phyloP scores from a whole-genome alignment of 1,140 invertebrate genomes.

The Samia ricini region DNA sequence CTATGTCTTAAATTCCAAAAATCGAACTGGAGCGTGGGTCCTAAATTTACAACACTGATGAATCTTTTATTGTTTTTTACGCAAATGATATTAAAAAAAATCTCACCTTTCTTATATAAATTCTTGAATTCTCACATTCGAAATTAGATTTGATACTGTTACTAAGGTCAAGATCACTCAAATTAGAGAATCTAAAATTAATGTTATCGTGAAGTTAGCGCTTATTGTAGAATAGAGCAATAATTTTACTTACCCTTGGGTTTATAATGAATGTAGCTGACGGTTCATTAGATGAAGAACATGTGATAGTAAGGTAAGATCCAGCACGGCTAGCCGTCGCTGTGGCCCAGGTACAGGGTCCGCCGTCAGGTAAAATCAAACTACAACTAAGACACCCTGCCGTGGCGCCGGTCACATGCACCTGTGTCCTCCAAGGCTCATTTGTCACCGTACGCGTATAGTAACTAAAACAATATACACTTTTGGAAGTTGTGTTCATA shows the following conservation, averaged over 20 bases:
- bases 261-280: constrained; percentile 68
- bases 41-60: too few species aligned
- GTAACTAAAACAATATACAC: constrained; percentile 46
- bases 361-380: constrained; percentile 58
- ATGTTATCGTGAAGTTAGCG: too few species aligned
- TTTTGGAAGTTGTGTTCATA: not conserved
- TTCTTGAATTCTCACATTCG: too few species aligned
- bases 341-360: constrained; percentile 63
- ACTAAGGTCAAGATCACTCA: too few species aligned
- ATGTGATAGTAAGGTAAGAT: constrained; percentile 60
- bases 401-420: constrained; percentile 69
- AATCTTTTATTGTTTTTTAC: too few species aligned
- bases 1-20: too few species aligned
- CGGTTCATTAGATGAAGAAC: constrained; percentile 68
- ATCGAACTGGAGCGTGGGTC: too few species aligned
- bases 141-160: too few species aligned
- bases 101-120: too few species aligned
- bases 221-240: too few species aligned
- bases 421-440: constrained; percentile 70
- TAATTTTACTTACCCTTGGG: constrained; percentile 45
- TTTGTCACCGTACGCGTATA: constrained; percentile 71
- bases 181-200: too few species aligned
- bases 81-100: too few species aligned
- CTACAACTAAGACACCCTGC: constrained; percentile 72
- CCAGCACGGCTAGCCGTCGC: constrained; percentile 82